phyloP scores from a whole-genome alignment of 2,888 invertebrate genomes.

The Ophion slaviceki region DNA sequence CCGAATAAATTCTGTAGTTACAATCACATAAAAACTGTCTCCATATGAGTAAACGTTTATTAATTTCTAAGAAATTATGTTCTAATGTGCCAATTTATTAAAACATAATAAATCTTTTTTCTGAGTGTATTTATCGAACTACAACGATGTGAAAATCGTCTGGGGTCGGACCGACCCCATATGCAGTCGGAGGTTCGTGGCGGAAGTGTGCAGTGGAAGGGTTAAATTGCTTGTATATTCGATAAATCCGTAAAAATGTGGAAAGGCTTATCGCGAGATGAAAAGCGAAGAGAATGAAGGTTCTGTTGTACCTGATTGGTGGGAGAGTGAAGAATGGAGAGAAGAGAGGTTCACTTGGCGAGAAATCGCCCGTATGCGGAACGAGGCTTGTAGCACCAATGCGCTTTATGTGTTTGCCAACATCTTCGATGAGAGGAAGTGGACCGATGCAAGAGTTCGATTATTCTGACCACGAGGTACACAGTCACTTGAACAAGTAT shows the following conservation, averaged over 20 bases:
- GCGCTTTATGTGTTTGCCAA: constrained; percentile 57
- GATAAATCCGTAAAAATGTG: neutral
- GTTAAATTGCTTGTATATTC: neutral
- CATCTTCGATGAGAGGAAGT: constrained; percentile 52
- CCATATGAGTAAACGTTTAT: too few relatives aligned
- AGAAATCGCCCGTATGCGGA: constrained; percentile 9
- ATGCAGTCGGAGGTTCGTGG: too few relatives aligned
- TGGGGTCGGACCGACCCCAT: too few relatives aligned
- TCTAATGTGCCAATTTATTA: too few relatives aligned
- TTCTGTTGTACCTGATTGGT: neutral
- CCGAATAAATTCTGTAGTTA: too few relatives aligned
- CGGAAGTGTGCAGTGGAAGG: too few relatives aligned
- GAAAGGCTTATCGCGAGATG: neutral
- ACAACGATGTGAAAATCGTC: too few relatives aligned
- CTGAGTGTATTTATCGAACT: too few relatives aligned
- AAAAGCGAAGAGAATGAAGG: neutral
- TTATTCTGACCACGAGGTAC: constrained; percentile 49
- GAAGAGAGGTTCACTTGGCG: neutral
- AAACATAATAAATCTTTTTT: too few relatives aligned
- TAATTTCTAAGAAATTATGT: too few relatives aligned
- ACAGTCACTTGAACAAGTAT: constrained; percentile 43
- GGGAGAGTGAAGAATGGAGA: neutral
- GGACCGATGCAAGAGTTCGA: constrained; percentile 35
- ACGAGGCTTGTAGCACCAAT: constrained; percentile 28
- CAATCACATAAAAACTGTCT: too few relatives aligned